Conservation (phyloP, 1,140 invertebrate species). For the Phortica variegata region DNA sequence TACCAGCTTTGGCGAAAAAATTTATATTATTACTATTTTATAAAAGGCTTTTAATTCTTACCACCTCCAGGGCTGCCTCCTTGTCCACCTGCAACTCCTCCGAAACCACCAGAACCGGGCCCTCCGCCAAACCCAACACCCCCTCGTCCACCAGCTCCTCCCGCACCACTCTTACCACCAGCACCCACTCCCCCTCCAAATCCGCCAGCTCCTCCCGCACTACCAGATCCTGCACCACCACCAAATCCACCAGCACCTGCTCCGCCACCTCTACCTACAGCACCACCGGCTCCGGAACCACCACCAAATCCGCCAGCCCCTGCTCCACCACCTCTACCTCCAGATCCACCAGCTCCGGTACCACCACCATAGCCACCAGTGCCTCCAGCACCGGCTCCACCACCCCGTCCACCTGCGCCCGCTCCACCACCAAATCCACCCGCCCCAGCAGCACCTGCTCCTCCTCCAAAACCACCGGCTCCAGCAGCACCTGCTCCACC, state of each 20-base stretch:
- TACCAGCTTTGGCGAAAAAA: not conserved
- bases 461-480: conserved; percentile 43
- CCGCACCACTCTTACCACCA: not conserved
- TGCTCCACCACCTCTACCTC: conserved; percentile 57
- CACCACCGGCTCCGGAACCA: conserved; percentile 55
- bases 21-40: too few relatives aligned
- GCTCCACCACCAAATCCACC: conserved; percentile 34
- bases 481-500: conserved; percentile 37
- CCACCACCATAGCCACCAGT: conserved; percentile 13
- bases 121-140: conserved; percentile 8
- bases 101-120: conserved; percentile 42
- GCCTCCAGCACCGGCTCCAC: conserved; percentile 11
- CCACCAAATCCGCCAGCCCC: conserved; percentile 35
- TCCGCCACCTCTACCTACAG: conserved; percentile 34
- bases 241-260: conserved; percentile 7
- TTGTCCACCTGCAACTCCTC: conserved; percentile 49
- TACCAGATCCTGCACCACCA: not conserved
- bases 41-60: too few relatives aligned
- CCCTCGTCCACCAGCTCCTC: not conserved
- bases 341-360: conserved; percentile 33
- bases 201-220: not conserved
- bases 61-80: conserved; percentile 13
- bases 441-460: conserved; percentile 32
- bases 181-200: not conserved
- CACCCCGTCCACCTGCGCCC: conserved; percentile 46